phyloP scores from a whole-genome alignment of 30 jellyfish, hydroid and myxozoan species.

The Catostylus mosaicus region DNA sequence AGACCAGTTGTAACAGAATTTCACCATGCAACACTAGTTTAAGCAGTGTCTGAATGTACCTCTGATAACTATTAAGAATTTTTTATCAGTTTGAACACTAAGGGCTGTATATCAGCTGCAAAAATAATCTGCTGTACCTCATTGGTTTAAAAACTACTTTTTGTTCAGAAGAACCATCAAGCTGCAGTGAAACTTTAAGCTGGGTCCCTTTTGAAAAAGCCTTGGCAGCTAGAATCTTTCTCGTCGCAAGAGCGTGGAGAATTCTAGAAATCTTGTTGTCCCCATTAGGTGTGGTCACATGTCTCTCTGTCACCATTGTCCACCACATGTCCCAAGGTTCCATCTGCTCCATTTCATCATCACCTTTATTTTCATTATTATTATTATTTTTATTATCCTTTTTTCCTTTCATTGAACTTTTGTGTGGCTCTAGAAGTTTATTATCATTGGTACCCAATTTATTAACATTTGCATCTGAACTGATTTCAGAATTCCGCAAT shows the following conservation, averaged over 20 bases:
- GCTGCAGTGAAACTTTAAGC: constrained; percentile 66
- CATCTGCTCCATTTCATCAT: constrained; percentile 1
- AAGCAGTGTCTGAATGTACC: too few species aligned
- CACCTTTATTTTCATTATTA: not conserved
- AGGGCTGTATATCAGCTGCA: too few species aligned
- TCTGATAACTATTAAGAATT: too few species aligned
- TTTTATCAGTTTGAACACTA: too few species aligned
- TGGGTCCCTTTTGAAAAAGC: constrained; percentile 91
- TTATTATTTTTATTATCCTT: not conserved
- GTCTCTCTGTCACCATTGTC: constrained; percentile 81
- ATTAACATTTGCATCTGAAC: not conserved
- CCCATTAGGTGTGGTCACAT: constrained; percentile 58
- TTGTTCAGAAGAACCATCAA: constrained; percentile 89
- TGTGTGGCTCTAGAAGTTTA: not conserved
- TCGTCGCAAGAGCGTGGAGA: constrained; percentile 68
- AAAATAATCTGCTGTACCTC: too few species aligned
- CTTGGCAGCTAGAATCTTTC: constrained; percentile 64
- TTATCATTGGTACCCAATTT: not conserved
- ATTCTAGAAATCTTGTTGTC: constrained; percentile 16
- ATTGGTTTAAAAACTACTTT: constrained; percentile 89
- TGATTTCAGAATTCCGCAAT: not conserved
- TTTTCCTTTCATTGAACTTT: not conserved
- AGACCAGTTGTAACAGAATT: too few species aligned
- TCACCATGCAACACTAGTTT: too few species aligned
- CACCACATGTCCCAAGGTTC: constrained; percentile 97